A percentile compares a stretch with the other conserved stretches of the same genome.
Conservation (phyloP, 2,113 vertebrate species). For the Capra hircus region DNA sequence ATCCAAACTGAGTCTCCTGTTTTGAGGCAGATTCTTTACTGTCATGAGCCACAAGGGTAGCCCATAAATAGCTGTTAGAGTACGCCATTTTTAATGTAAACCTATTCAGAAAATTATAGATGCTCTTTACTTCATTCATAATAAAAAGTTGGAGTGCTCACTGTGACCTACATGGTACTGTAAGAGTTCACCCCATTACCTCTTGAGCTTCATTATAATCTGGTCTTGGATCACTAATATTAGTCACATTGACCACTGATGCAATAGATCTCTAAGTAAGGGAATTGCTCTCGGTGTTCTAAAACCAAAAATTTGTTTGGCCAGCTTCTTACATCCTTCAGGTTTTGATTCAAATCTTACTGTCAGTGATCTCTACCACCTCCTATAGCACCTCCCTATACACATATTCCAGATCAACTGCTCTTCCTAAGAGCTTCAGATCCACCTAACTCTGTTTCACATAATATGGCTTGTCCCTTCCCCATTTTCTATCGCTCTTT, state of each 20-base stretch:
- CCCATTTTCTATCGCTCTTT: neutral
- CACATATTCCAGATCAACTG: neutral
- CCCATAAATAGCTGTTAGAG: neutral
- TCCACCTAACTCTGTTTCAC: neutral
- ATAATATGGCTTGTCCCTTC: neutral
- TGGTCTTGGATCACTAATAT: neutral
- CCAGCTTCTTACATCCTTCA: neutral
- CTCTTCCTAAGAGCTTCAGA: neutral
- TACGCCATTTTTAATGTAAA: neutral
- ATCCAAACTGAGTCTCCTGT: neutral
- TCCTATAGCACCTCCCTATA: neutral
- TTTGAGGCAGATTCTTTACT: neutral
- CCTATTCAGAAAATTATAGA: neutral
- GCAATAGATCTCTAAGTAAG: rapidly evolving
- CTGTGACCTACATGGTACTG: neutral
- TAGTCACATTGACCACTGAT: neutral
- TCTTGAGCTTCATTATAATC: neutral
- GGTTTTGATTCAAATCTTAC: neutral
- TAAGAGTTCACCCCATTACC: neutral
- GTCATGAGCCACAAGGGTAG: neutral
- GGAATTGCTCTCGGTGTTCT: neutral
- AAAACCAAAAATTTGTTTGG: neutral
- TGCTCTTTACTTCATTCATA: neutral
- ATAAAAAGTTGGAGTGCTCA: neutral
- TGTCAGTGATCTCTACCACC: neutral